Evolutionary conservation across 2,888 invertebrate genomes (phyloP).

Genomic region (Aphodius granarius): DNA sequence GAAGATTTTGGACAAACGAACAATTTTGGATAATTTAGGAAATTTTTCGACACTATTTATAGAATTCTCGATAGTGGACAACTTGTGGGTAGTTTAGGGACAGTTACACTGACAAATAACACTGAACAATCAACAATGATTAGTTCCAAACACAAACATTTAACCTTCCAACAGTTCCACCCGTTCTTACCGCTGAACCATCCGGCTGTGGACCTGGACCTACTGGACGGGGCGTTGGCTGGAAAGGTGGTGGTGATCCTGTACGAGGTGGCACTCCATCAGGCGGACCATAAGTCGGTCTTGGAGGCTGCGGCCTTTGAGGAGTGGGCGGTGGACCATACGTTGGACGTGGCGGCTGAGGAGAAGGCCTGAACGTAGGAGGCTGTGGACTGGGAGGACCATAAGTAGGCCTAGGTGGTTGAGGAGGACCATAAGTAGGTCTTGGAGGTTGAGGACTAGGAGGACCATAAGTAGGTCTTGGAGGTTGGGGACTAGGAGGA

Average conservation of each 20-base stretch:
- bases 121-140: not conserved
- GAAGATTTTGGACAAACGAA: too few relatives aligned
- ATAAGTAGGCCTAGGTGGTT: conserved; percentile 29
- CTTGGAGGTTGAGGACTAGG: conserved; percentile 27
- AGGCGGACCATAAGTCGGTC: conserved; percentile 22
- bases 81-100: too few relatives aligned
- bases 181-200: not conserved
- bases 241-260: conserved; percentile 21
- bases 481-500: conserved; percentile 25
- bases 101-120: not conserved
- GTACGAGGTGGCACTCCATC: not conserved
- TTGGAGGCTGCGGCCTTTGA: conserved; percentile 26
- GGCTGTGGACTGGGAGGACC: conserved; percentile 27
- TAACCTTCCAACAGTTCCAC: too few relatives aligned
- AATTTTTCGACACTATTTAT: too few relatives aligned
- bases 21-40: too few relatives aligned
- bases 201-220: conserved; percentile 27
- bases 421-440: conserved; percentile 26
- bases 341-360: conserved; percentile 22
- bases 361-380: conserved; percentile 20
- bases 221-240: conserved; percentile 25
- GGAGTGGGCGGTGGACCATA: conserved; percentile 29
- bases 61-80: too few relatives aligned
- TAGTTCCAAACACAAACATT: not conserved
- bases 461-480: conserved; percentile 28